A percentile compares a stretch with the other conserved stretches of the same genome.
Conservation (phyloP, 2,113 vertebrate genomes). For the Podilymbus podiceps region DNA sequence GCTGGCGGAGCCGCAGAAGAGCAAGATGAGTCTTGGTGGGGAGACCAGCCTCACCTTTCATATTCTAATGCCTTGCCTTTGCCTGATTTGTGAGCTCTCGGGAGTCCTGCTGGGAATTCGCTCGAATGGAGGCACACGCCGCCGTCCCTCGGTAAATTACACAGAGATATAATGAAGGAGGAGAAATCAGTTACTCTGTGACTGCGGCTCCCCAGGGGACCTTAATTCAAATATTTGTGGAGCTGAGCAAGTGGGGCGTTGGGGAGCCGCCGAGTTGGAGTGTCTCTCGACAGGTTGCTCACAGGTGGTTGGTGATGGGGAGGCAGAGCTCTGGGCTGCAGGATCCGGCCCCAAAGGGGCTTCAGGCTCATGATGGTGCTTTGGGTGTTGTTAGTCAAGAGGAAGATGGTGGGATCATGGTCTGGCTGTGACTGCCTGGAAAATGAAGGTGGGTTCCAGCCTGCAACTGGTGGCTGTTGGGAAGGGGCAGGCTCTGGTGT, state of each 20-base stretch:
- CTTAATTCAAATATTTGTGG: conserved; percentile 73
- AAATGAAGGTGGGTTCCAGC: not conserved
- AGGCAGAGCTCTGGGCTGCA: not conserved
- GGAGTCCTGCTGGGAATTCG: conserved; percentile 70
- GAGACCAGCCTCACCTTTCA: conserved; percentile 68
- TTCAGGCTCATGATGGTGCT: not conserved
- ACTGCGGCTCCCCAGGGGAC: conserved; percentile 65
- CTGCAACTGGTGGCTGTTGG: not conserved
- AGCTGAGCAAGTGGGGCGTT: conserved; percentile 65
- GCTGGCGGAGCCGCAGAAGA: not conserved
- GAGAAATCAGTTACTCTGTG: conserved; percentile 71
- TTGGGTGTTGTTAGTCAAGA: not conserved
- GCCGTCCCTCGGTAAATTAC: conserved; percentile 70
- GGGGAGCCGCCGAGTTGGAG: conserved; percentile 30
- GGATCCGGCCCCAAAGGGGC: not conserved
- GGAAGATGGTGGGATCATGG: not conserved
- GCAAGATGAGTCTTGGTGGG: conserved; percentile 21
- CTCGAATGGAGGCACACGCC: conserved; percentile 51
- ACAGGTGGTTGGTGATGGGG: conserved; percentile 31
- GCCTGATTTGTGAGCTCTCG: conserved; percentile 67
- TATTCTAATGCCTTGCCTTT: conserved; percentile 69
- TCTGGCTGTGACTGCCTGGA: not conserved
- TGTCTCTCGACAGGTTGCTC: conserved; percentile 38
- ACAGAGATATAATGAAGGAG: conserved; percentile 72
- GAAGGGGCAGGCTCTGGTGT: accelerated